Percentiles rank a stretch among this genome's conserved stretches.
Evolutionary conservation across 2,113 vertebrate genomes (phyloP).

Genomic region (Microtus ochrogaster): DNA sequence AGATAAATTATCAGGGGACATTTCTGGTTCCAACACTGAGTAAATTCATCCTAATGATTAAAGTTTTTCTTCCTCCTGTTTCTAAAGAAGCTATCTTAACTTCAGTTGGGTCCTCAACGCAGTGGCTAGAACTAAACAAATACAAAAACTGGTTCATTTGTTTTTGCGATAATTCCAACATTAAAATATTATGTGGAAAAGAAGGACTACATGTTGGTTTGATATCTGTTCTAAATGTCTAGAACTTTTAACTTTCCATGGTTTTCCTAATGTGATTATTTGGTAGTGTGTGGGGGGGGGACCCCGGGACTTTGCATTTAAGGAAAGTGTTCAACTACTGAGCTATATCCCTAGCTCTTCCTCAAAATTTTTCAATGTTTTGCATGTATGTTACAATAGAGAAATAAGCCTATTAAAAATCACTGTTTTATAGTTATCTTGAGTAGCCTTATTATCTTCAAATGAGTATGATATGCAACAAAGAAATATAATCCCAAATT

Average conservation of each 20-base stretch:
- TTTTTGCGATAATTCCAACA: slow-evolving; percentile 13
- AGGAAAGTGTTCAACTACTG: neutral
- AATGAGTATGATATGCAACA: neutral
- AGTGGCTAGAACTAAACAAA: neutral
- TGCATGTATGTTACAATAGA: neutral
- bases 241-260: neutral
- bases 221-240: neutral
- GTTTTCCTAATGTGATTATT: too few species aligned
- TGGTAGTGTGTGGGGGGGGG: neutral
- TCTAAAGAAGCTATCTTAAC: neutral
- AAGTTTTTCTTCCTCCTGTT: neutral
- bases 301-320: neutral
- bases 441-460: neutral
- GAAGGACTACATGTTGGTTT: neutral
- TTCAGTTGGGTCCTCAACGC: slow-evolving; percentile 1
- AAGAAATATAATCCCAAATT: neutral
- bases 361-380: slow-evolving; percentile 13
- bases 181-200: neutral
- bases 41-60: neutral
- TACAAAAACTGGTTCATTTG: slow-evolving; percentile 26
- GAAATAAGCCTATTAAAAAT: slow-evolving; percentile 14
- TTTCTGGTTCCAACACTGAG: neutral
- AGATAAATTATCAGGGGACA: neutral
- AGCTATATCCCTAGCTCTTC: neutral
- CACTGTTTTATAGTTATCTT: neutral